Evolutionary conservation across 2,888 invertebrate genomes (phyloP).

Genomic region (Agrochola macilenta): DNA sequence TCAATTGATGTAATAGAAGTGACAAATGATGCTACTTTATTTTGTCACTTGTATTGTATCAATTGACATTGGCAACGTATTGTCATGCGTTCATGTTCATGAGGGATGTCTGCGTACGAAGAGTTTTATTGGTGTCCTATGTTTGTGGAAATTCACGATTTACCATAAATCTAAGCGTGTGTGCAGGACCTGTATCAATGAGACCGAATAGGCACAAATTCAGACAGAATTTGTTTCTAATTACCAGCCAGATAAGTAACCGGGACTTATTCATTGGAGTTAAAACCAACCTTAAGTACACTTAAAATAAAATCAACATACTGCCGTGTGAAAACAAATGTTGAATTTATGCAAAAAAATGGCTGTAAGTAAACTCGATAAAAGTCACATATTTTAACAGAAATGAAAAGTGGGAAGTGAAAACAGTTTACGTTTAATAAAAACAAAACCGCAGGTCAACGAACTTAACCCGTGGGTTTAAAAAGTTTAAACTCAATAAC

Average conservation of each 20-base stretch:
- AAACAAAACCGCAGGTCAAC: slow-evolving; percentile 40
- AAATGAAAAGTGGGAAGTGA: slow-evolving; percentile 24
- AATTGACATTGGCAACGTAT: slow-evolving; percentile 56
- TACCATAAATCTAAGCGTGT: neutral
- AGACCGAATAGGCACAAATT: too few species aligned
- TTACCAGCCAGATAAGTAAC: neutral
- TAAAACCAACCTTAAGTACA: neutral
- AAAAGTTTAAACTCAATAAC: slow-evolving; percentile 42
- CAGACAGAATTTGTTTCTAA: neutral
- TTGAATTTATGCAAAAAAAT: slow-evolving; percentile 8
- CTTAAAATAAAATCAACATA: slow-evolving; percentile 2
- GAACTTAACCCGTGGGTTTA: slow-evolving; percentile 23
- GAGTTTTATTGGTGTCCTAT: neutral
- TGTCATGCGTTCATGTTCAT: slow-evolving; percentile 8
- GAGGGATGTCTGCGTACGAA: slow-evolving; percentile 3
- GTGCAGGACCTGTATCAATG: neutral
- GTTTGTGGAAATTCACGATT: neutral
- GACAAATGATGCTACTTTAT: neutral
- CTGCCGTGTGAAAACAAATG: slow-evolving; percentile 9
- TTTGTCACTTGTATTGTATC: slow-evolving; percentile 46
- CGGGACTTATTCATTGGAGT: neutral
- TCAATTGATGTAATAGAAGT: slow-evolving; percentile 2
- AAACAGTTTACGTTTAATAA: slow-evolving; percentile 34
- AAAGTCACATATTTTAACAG: slow-evolving; percentile 35
- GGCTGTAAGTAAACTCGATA: neutral